A percentile compares a stretch with the other conserved stretches of the same genome.
Evolutionary conservation across 2,797 vertebrate genomes (phyloP).

Genomic region (Tachyglossus aculeatus): DNA sequence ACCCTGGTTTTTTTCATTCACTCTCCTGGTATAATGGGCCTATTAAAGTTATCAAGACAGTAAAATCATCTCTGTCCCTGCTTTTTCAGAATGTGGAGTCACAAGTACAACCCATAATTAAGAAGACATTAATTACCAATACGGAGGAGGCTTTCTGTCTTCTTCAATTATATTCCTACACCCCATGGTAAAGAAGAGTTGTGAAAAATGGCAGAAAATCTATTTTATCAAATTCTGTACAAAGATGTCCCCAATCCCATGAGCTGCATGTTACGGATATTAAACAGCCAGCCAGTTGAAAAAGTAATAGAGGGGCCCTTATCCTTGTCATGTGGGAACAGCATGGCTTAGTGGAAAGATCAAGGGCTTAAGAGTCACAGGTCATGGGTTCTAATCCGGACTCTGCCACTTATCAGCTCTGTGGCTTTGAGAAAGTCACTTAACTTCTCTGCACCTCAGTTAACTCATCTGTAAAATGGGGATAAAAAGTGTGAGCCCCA

Average conservation of each 20-base stretch:
- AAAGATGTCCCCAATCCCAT: background rate
- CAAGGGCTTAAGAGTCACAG: too few relatives aligned
- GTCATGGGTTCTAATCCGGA: too few relatives aligned
- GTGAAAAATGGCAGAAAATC: accelerated
- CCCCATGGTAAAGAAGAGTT: background rate
- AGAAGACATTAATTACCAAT: accelerated
- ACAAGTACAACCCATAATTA: background rate
- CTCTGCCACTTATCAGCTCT: too few relatives aligned
- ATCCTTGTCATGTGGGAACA: too few relatives aligned
- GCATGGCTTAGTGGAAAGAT: too few relatives aligned
- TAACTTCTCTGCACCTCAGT: too few relatives aligned
- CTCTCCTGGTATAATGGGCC: background rate
- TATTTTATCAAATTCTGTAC: background rate
- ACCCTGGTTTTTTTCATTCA: background rate
- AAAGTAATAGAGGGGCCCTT: too few relatives aligned
- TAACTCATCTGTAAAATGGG: too few relatives aligned
- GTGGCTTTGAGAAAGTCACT: too few relatives aligned
- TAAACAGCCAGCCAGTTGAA: background rate
- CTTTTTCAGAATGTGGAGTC: background rate
- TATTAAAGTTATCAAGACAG: accelerated
- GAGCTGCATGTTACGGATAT: background rate
- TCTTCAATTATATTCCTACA: background rate
- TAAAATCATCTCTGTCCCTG: background rate
- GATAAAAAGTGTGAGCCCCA: too few relatives aligned
- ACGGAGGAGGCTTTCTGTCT: background rate